phyloP scores from a whole-genome alignment of 2,797 vertebrate genomes.

The Phrynocephalus guinanensis region DNA sequence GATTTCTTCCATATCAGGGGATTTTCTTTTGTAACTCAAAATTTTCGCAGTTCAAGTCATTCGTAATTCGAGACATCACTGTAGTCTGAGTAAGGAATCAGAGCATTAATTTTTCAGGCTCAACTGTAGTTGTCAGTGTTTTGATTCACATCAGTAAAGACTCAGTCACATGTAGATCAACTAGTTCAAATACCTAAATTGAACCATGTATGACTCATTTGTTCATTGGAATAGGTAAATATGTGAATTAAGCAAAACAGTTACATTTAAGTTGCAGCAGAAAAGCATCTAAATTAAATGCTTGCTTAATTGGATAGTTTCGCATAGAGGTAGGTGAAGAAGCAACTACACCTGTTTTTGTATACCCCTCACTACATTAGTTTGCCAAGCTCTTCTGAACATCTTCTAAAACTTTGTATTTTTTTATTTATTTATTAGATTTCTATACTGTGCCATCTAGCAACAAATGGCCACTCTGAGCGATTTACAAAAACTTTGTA shows the following conservation, averaged over 20 bases:
- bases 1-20: too few species aligned
- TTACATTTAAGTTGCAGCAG: not conserved
- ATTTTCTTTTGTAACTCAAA: too few species aligned
- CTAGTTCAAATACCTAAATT: too few species aligned
- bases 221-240: not conserved
- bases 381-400: not conserved
- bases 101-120: not conserved
- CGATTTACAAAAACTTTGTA: slow-evolving; percentile 6
- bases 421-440: too few species aligned
- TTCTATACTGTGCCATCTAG: too few species aligned
- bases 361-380: not conserved
- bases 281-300: not conserved
- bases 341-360: not conserved
- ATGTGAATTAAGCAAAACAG: not conserved
- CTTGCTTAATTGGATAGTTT: not conserved
- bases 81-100: not conserved
- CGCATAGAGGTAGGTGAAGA: not conserved
- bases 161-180: not conserved
- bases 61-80: too few species aligned
- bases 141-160: not conserved
- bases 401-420: too few species aligned
- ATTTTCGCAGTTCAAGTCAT: too few species aligned
- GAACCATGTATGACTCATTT: not conserved
- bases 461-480: too few species aligned
- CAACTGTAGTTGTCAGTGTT: not conserved